phyloP scores from a whole-genome alignment of 2,797 vertebrate genomes.

The Sebastes miniatus region DNA sequence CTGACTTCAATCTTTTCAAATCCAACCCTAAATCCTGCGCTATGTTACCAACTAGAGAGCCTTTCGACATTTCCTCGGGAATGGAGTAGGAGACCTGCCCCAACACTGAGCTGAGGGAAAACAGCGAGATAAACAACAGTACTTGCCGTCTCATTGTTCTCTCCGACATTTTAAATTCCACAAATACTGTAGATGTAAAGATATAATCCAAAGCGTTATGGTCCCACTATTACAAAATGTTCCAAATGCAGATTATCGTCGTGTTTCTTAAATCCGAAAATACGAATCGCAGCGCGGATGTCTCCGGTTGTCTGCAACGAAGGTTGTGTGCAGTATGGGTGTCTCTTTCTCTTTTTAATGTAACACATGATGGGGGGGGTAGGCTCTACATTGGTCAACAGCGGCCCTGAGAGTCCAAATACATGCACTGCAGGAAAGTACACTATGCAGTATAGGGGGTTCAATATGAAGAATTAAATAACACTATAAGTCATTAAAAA shows the following conservation, averaged over 20 bases:
- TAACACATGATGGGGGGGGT: neutral
- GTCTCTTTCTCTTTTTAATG: slow-evolving; percentile 10
- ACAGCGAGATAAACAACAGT: slow-evolving; percentile 77
- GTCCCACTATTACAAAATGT: neutral
- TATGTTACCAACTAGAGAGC: slow-evolving; percentile 74
- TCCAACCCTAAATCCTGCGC: slow-evolving; percentile 74
- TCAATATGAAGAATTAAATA: neutral
- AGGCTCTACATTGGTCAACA: slow-evolving; percentile 47
- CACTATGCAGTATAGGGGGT: neutral
- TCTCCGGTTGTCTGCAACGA: neutral
- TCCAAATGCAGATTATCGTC: neutral
- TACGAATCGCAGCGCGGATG: neutral
- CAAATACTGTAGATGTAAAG: neutral
- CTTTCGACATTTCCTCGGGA: slow-evolving; percentile 87
- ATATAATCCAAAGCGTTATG: neutral
- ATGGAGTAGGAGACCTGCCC: slow-evolving; percentile 87
- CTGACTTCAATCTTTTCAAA: slow-evolving; percentile 71
- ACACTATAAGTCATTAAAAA: neutral
- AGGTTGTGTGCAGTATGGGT: neutral
- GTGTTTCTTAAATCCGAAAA: neutral
- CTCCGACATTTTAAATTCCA: slow-evolving; percentile 2
- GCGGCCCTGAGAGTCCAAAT: slow-evolving; percentile 62
- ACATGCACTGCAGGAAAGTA: slow-evolving; percentile 14
- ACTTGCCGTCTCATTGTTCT: slow-evolving; percentile 83
- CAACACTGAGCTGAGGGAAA: slow-evolving; percentile 64